Base-by-base conservation (phyloP, 1,140 invertebrate genomes). In the Papilio polyxenes region DNA sequence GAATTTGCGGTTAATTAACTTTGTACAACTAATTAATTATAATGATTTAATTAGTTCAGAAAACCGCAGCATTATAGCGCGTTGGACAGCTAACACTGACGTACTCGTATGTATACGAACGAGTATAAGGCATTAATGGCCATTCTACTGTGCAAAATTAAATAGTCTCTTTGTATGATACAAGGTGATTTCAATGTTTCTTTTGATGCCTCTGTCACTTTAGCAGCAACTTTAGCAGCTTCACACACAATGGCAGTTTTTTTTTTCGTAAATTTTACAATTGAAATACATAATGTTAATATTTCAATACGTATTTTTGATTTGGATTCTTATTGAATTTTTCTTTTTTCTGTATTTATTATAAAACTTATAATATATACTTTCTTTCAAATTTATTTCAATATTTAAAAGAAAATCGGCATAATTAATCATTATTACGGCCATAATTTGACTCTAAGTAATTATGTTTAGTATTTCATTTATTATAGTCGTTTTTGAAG, bases 11-110 rank as follows among this genome's bases (percentile, higher is more conserved):
- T 80, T 80, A 80, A 80, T 80, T 65, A 80, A 80, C 56, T 79
- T 79, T 79, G 77, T 79, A 79, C 77, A 40, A 79, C 78, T 69
- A 80, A 80, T 80, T 80, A 80, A 80, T 80, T 80, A 80, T 80
- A 80, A 80, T 80, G 78, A 80, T 65, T 80, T 80, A 80, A 80
- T 80, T 80, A 80, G 59, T 80, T 48, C 37, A 48, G 56, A 80
- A 80, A 80, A 80, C 78, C 78, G 78, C 78, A 65, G 40, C 65
- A 37, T 53, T 37, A 31, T 51, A 77, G 20, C 31, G 76, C 53
- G 17, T 59, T 44, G 31, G 51, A 53, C 53, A 10, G 49, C 23
- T 40, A 11, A 72, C 31, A 72, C 11, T 17, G 31, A 72, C 65
- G 65, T n/a, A n/a, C n/a, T n/a, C n/a, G n/a, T 72, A 72, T 40